Evolutionary conservation across 2,888 invertebrate genomes (phyloP), one percentile per base, ranked within the genome.

Genomic region (Gnatocerus cornutus): DNA sequence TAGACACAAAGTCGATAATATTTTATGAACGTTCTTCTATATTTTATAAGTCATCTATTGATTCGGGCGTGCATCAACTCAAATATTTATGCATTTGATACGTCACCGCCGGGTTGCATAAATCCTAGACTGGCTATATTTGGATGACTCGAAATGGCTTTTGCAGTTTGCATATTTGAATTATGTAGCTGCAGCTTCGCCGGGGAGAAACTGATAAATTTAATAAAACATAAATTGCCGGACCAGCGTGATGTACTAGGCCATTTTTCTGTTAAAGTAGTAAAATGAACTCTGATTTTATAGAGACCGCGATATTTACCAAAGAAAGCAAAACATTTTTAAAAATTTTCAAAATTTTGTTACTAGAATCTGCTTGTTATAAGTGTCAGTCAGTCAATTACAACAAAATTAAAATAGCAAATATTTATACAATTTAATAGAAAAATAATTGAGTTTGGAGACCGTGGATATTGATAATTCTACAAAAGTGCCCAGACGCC

Each of bases 41-140:
- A 13, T 55, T 55, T 55, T 13, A 55, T 37, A 37, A 30, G 50
- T 10, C 16, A n/a, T 3, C 6, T 55, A 55, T 59, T 45, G 46
- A 59, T 59, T 46, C 14, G 14, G 45, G 16, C 10, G 59, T 30
- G 45, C 59, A 59, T 59, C 59, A 46, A 37, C 29, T 30, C 59
- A 45, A 59, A 59, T 59, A 59, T 59, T 45, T 59, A 59, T 59
- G 59, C 59, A 16, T 59, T 59, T 59, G 59, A 59, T 59, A 59
- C 46, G 59, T 45, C 59, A 45, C 30, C 48, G 46, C 59, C 29
- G 56, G 2, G 30, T 46, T 33, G 48, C 59, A 59, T 59, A 59
- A 59, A 59, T 59, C 59, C 30, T 37, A 30, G 27, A 58, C 21
- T 29, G 41, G 58, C 16, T 59, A 59, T 55, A 65, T 48, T 62